phyloP scores from a whole-genome alignment of 2,797 vertebrate genomes.

The Chaetophractus vellerosus region DNA sequence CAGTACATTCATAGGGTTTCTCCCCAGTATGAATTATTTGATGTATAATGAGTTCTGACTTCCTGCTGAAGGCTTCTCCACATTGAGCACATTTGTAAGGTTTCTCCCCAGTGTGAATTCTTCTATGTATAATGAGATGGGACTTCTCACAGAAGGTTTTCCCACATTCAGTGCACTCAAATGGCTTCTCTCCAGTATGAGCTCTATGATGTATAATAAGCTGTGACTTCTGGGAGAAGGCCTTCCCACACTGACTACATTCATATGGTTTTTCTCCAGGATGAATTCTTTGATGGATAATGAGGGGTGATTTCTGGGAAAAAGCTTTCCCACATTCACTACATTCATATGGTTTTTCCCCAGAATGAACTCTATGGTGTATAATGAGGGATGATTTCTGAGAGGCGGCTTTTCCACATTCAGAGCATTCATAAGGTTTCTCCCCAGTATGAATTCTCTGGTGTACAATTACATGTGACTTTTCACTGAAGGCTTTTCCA shows the following conservation, averaged over 20 bases:
- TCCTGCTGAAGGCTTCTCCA: slow-evolving; percentile 73
- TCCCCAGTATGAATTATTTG: slow-evolving; percentile 74
- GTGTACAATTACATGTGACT: slow-evolving; percentile 45
- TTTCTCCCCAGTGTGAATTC: slow-evolving; percentile 76
- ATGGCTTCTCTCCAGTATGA: slow-evolving; percentile 72
- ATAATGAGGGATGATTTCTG: slow-evolving; percentile 69
- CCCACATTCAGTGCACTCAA: slow-evolving; percentile 71
- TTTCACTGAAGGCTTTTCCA: slow-evolving; percentile 20
- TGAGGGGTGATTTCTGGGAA: slow-evolving; percentile 49
- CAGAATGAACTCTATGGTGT: slow-evolving; percentile 77
- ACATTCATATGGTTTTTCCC: slow-evolving; percentile 47
- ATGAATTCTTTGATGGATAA: slow-evolving; percentile 69
- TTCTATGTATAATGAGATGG: slow-evolving; percentile 62
- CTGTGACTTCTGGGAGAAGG: slow-evolving; percentile 64
- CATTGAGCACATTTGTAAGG: slow-evolving; percentile 72
- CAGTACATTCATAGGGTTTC: slow-evolving; percentile 65
- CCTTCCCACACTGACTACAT: slow-evolving; percentile 72
- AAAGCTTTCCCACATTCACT: slow-evolving; percentile 58
- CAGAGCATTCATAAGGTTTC: slow-evolving; percentile 70
- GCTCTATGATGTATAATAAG: slow-evolving; percentile 64
- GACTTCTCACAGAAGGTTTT: slow-evolving; percentile 75
- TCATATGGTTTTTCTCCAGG: slow-evolving; percentile 66
- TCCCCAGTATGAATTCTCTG: slow-evolving; percentile 60
- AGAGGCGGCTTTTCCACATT: slow-evolving; percentile 72
- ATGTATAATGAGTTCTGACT: slow-evolving; percentile 67